Evolutionary conservation across 2,888 invertebrate species (phyloP).

Genomic region (Acleris laterana): DNA sequence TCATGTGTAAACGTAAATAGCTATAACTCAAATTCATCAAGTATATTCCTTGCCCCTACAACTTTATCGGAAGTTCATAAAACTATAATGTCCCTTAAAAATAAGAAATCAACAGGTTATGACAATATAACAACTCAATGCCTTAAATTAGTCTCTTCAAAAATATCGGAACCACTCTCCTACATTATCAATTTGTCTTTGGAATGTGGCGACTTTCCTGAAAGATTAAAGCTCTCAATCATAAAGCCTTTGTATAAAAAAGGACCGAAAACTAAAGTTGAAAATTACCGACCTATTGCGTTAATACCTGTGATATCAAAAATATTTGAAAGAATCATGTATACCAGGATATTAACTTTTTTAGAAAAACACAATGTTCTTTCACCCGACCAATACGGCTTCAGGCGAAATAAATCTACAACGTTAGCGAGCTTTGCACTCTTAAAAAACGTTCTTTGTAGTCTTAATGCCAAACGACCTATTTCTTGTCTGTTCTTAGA

Average conservation of each 20-base stretch:
- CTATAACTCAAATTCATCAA: neutral
- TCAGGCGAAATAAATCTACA: neutral
- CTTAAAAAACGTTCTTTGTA: neutral
- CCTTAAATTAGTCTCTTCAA: neutral
- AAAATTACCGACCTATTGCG: neutral
- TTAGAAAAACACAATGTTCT: neutral
- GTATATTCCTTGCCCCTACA: neutral
- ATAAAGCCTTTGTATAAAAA: conserved; percentile 5
- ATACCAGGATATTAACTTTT: neutral
- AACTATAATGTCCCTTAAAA: neutral
- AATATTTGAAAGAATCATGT: neutral
- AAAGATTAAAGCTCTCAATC: neutral
- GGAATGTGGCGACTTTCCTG: neutral
- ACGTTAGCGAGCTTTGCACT: neutral
- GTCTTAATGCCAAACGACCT: neutral
- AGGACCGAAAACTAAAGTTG: neutral
- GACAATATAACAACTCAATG: neutral
- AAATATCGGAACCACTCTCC: neutral
- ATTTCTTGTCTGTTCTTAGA: neutral
- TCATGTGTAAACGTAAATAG: neutral
- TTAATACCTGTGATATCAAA: neutral
- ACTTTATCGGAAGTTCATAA: neutral
- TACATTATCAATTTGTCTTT: neutral
- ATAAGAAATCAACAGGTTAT: neutral
- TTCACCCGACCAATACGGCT: neutral